Evolutionary conservation across 2,797 vertebrate genomes (phyloP).

Genomic region (Pangasius macronema): DNA sequence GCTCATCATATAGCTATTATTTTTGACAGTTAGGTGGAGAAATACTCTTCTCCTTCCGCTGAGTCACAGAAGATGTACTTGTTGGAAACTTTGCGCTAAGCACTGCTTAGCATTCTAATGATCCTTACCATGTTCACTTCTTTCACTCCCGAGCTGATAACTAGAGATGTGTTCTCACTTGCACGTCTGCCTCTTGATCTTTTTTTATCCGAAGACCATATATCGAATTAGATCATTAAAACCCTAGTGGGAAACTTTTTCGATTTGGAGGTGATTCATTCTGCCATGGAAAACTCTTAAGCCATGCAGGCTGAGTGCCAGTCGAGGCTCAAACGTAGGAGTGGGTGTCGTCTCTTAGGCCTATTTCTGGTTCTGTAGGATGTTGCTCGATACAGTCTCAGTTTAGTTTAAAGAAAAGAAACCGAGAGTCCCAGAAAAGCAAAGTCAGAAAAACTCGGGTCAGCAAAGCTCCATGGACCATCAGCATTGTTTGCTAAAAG

Average conservation of each 20-base stretch:
- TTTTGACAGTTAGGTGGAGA: not conserved
- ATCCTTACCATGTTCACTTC: not conserved
- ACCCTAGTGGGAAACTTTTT: conserved; percentile 3
- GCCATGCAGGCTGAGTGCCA: conserved; percentile 26
- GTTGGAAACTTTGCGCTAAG: not conserved
- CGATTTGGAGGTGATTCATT: conserved; percentile 34
- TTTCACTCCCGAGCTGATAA: not conserved
- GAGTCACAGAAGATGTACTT: conserved; percentile 4
- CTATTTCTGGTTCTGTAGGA: conserved; percentile 41
- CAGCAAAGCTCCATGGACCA: not conserved
- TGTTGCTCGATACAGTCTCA: conserved; percentile 2
- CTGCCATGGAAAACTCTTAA: conserved; percentile 12
- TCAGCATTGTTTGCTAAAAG: conserved; percentile 6
- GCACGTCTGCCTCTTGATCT: not conserved
- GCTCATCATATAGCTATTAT: not conserved
- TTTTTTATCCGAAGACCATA: not conserved
- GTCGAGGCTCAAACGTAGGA: conserved; percentile 28
- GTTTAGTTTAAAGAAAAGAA: conserved; percentile 6
- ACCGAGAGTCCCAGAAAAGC: conserved; percentile 13
- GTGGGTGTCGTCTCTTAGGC: conserved; percentile 32
- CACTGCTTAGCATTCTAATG: not conserved
- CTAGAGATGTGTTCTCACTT: not conserved
- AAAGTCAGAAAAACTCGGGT: not conserved
- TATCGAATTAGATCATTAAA: conserved; percentile 23
- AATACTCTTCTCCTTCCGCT: not conserved